Percentiles rank a stretch among this genome's conserved stretches.
Evolutionary conservation across 2,888 invertebrate species (phyloP).

Genomic region (Rhaphigaster nebulosa): DNA sequence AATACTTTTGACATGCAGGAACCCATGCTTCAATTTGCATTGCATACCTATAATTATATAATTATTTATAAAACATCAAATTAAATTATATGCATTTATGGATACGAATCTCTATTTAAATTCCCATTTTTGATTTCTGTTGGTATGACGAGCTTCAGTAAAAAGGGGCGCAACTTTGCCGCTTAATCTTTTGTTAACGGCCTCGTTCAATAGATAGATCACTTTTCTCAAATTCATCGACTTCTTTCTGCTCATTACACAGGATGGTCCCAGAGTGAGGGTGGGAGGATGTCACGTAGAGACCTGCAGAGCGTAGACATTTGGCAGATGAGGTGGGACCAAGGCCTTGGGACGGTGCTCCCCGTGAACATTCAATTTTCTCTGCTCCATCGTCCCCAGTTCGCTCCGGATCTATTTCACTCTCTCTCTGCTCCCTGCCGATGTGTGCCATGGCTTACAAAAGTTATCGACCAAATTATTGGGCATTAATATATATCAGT

Average conservation of each 20-base stretch:
- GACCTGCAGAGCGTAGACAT: not conserved
- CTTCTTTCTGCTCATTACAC: not conserved
- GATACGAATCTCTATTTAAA: not conserved
- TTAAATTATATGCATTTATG: not conserved
- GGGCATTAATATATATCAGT: too few species aligned
- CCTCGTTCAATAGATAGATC: too few species aligned
- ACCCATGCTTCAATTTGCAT: too few species aligned
- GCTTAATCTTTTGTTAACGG: not conserved
- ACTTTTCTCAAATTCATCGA: not conserved
- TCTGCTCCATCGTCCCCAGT: not conserved
- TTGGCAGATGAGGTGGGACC: not conserved
- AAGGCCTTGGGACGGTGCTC: constrained; percentile 5
- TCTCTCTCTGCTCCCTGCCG: not conserved
- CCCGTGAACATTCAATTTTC: constrained; percentile 44
- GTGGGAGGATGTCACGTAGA: not conserved
- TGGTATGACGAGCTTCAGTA: not conserved
- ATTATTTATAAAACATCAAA: not conserved
- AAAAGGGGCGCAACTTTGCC: not conserved
- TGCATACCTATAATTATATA: too few species aligned
- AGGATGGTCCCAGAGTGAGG: not conserved
- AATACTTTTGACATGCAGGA: too few species aligned
- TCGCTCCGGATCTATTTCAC: constrained; percentile 14
- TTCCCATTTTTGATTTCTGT: not conserved
- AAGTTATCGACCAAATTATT: not conserved
- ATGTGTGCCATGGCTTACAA: constrained; percentile 2